Conservation (phyloP, 2,113 vertebrate species). For the Alethe diademata region DNA sequence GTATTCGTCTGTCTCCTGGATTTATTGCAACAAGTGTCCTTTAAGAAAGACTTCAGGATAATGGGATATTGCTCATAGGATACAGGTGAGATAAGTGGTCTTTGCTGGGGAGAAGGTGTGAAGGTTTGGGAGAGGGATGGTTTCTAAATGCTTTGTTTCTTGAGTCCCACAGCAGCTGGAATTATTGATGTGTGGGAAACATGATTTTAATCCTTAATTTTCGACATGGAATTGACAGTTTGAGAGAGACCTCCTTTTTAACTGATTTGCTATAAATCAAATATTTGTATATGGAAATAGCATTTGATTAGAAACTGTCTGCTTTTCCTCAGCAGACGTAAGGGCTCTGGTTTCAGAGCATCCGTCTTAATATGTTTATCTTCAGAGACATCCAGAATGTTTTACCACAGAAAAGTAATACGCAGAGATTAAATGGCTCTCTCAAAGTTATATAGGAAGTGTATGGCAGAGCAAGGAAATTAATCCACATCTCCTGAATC, state of each 20-base stretch:
- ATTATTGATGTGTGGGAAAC: fast-evolving
- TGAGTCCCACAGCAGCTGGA: neutral
- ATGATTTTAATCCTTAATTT: neutral
- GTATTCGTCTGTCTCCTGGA: neutral
- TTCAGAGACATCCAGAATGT: conserved; percentile 1
- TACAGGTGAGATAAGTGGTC: neutral
- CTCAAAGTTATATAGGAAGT: neutral
- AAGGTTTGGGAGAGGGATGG: neutral
- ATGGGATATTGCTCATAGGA: neutral
- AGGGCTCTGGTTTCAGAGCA: neutral
- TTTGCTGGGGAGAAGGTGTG: neutral
- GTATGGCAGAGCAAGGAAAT: neutral
- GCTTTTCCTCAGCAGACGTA: neutral
- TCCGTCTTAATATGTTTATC: neutral
- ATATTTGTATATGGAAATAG: neutral
- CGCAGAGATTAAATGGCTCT: neutral
- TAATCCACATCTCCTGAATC: neutral
- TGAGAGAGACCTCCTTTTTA: neutral
- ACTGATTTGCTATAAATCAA: neutral
- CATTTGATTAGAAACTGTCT: neutral
- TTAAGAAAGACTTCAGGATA: neutral
- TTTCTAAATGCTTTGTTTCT: neutral
- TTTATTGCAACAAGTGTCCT: neutral
- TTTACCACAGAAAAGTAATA: conserved; percentile 27
- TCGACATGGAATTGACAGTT: neutral